phyloP scores from a whole-genome alignment of 2,888 invertebrate species.

The Hydrotaea diabolus region DNA sequence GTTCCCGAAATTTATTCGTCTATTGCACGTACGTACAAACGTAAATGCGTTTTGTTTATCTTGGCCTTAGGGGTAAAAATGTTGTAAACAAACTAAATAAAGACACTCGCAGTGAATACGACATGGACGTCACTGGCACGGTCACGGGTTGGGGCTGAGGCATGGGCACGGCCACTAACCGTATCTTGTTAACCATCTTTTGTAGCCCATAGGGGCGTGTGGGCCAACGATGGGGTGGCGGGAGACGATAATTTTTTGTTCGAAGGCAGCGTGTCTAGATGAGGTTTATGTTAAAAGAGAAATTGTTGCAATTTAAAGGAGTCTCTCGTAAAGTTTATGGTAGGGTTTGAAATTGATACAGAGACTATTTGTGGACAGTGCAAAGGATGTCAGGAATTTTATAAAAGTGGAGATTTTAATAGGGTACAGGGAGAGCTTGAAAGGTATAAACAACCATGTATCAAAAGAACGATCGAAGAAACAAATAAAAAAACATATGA shows the following conservation, averaged over 20 bases:
- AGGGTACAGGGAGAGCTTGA: no score
- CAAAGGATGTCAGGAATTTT: no score
- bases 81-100: conserved; percentile 36
- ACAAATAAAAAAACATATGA: no score
- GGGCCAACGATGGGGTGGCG: background rate
- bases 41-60: conserved; percentile 62
- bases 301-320: background rate
- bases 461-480: no score
- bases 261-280: background rate
- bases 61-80: conserved; percentile 52
- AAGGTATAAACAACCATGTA: no score
- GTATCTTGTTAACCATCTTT: background rate
- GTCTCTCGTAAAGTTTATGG: no score
- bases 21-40: conserved; percentile 45
- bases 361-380: background rate
- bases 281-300: background rate
- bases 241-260: background rate
- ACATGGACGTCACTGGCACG: no score
- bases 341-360: background rate
- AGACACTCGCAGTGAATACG: background rate
- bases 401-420: background rate
- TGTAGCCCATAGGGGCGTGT: background rate
- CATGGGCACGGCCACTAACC: no score
- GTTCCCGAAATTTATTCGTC: conserved; percentile 44
- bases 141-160: no score